Conservation (phyloP, 2,113 vertebrate genomes). For the Phyllostomus discolor region DNA sequence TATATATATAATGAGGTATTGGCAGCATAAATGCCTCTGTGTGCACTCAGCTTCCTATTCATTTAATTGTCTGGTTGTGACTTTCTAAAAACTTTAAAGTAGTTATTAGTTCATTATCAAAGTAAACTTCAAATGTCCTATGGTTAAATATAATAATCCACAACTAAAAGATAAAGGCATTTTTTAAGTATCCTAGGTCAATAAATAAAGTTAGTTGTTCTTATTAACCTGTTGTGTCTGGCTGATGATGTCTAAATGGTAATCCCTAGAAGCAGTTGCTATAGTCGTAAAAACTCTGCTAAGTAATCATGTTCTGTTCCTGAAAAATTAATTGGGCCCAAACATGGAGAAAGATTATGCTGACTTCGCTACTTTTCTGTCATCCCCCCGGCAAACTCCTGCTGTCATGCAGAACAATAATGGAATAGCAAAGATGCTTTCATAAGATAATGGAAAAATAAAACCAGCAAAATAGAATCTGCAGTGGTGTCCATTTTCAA, state of each 20-base stretch:
- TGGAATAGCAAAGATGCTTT: slow-evolving; percentile 90
- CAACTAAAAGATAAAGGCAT: slow-evolving; percentile 92
- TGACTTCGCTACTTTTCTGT: slow-evolving; percentile 81
- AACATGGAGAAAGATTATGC: slow-evolving; percentile 86
- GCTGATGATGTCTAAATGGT: slow-evolving; percentile 89
- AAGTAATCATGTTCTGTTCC: slow-evolving; percentile 87
- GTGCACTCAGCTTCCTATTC: not conserved
- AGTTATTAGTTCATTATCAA: slow-evolving; percentile 78
- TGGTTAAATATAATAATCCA: slow-evolving; percentile 93
- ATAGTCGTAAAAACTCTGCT: slow-evolving; percentile 87
- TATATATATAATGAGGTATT: not conserved
- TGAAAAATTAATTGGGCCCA: slow-evolving; percentile 89
- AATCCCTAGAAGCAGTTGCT: slow-evolving; percentile 85
- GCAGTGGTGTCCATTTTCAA: slow-evolving; percentile 91
- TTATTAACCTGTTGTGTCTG: slow-evolving; percentile 91
- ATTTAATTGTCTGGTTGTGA: slow-evolving; percentile 79
- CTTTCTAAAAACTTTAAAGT: slow-evolving; percentile 91
- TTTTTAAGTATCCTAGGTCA: slow-evolving; percentile 88
- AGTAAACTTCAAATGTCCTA: slow-evolving; percentile 92
- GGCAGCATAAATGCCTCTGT: rapidly evolving
- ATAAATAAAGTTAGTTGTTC: slow-evolving; percentile 87
- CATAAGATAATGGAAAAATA: slow-evolving; percentile 91
- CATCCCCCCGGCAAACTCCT: slow-evolving; percentile 89
- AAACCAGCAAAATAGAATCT: slow-evolving; percentile 83
- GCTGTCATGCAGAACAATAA: slow-evolving; percentile 91